Percentiles rank a stretch among this genome's conserved stretches.
Conservation (phyloP, 1,140 invertebrate genomes). For the Drosophila athabasca region DNA sequence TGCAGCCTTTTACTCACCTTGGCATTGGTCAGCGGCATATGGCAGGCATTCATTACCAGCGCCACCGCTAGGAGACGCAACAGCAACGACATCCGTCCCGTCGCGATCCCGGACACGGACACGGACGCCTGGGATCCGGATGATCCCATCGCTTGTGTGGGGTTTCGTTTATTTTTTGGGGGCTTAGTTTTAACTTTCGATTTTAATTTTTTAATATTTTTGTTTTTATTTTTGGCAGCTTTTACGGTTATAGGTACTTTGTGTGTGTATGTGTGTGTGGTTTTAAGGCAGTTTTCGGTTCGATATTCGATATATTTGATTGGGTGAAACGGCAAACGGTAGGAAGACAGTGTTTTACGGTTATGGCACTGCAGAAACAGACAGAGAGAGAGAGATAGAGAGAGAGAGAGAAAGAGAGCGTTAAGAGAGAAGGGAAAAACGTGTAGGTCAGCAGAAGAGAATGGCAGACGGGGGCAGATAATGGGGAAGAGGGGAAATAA, state of each 20-base stretch:
- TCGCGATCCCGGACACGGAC: constrained; percentile 10
- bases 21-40: constrained; percentile 62
- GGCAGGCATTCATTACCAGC: constrained; percentile 64
- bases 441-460: constrained; percentile 28
- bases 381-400: background rate
- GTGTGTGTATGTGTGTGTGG: constrained; percentile 17
- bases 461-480: constrained; percentile 4
- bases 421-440: constrained; percentile 5
- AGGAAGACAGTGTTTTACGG: constrained; percentile 56
- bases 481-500: too few relatives aligned
- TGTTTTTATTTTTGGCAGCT: constrained; percentile 55
- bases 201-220: constrained; percentile 19
- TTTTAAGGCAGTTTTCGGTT: constrained; percentile 62
- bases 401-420: background rate
- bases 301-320: constrained; percentile 63
- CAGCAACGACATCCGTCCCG: constrained; percentile 49
- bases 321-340: constrained; percentile 35
- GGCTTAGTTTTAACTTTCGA: background rate
- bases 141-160: constrained; percentile 58
- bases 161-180: constrained; percentile 10
- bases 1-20: constrained; percentile 54
- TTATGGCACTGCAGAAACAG: constrained; percentile 70
- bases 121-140: constrained; percentile 58
- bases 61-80: constrained; percentile 63
- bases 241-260: constrained; percentile 48